Base-by-base conservation (phyloP, 1,140 invertebrate species). In the Drosophila nannoptera region DNA sequence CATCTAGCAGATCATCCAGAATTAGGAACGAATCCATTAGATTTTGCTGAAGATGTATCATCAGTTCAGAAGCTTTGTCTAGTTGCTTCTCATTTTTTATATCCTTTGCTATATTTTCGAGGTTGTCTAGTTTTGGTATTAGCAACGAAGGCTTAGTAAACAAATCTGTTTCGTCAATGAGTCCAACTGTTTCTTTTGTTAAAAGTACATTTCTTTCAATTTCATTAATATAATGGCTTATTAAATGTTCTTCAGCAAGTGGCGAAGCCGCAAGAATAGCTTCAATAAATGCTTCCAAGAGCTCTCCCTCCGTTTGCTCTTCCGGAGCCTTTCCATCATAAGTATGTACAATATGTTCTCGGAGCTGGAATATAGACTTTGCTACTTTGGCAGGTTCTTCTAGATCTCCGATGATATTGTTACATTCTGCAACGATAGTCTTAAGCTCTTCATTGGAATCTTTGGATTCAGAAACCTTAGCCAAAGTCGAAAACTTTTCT, bases 291-390 rank as follows among this genome's bases (percentile, higher is more conserved):
- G 52, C 35, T 40, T 84, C 82, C 0, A 78, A 12, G 33, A 63
- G 53, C 36, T 68, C 31, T 2, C 40, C 64, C 2, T 59, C 61
- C 4, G 29, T 7, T 50, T 69, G 45, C 2, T 73, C 74, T 16
- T 62, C 43, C 4, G 31, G 31, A 2, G 56, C 9, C 33, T 58
- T 77, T 12, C 78, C 78, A 48, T 87, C 84, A 36, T 87, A 87
- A 1, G 84, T 87, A n/a, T 87, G 84, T 14, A 87, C 84, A 32
- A 87, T 87, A 29, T 83, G 78, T 31, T 87, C 82, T 35, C 69
- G 69, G 9, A 87, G 16, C 36, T 87, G 87, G 8, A 87, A 87
- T 31, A 87, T 68, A 2, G 55, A 59, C 48, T 87, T 87, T 5
- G 65, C 48, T 0, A 81, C 59, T 38, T 66, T 63, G 5, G 65